Evolutionary conservation across 2,888 invertebrate genomes (phyloP).

Genomic region (Hemithea aestivaria): DNA sequence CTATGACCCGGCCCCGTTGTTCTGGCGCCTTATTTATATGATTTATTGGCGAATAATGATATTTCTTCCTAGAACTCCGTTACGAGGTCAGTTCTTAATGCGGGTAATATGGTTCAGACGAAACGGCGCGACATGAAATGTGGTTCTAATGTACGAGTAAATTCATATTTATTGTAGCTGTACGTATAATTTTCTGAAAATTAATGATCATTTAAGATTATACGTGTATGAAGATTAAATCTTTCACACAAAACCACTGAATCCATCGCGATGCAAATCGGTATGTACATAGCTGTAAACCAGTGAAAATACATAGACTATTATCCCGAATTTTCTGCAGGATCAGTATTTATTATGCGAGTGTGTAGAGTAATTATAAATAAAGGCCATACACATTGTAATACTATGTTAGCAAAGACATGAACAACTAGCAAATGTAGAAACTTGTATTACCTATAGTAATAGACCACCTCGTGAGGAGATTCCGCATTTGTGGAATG

Average conservation of each 20-base stretch:
- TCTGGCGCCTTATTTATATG: conserved; percentile 24
- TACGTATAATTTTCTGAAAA: conserved; percentile 11
- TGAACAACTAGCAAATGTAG: conserved; percentile 5
- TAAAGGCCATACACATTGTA: conserved; percentile 5
- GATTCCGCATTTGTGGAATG: conserved; percentile 21
- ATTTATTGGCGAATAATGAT: conserved; percentile 25
- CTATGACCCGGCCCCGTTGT: conserved; percentile 39
- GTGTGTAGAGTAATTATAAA: no score
- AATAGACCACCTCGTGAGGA: conserved; percentile 10
- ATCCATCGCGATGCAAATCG: no score
- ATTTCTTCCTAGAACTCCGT: conserved; percentile 12
- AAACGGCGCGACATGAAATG: conserved; percentile 7
- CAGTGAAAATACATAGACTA: no score
- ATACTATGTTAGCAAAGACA: conserved; percentile 11
- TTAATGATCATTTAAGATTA: no score
- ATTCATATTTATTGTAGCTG: conserved; percentile 3
- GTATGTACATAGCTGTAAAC: no score
- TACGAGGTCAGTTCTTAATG: conserved; percentile 6
- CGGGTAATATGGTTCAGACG: conserved; percentile 1
- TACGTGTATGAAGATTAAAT: no score
- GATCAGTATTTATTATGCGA: no score
- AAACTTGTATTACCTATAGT: background rate
- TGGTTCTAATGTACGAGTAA: conserved; percentile 5
- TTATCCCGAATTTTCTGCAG: no score
- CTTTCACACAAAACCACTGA: no score